Base-by-base conservation (phyloP, 2,888 invertebrate genomes). In the Eucriotettix oculatus region DNA sequence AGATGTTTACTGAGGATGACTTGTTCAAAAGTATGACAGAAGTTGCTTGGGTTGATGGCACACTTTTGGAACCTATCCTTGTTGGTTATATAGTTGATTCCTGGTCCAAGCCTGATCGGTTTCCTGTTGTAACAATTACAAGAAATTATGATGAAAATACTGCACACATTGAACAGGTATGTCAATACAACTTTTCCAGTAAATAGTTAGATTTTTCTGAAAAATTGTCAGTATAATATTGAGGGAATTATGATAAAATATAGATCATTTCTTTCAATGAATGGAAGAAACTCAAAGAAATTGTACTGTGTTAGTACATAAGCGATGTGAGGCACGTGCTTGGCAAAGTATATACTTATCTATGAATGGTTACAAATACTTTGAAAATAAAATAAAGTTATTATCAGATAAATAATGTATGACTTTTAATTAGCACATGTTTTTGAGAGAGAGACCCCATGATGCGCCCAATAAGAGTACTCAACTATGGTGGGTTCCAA, bases 21-120 rank as follows among this genome's bases (percentile, higher is more conserved):
- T 80, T 93, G 60, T 93, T 90, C 88, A 76, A 78, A 55, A 79
- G 84, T 1, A 71, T 92, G 54, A 85, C 86, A 43, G 77, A 80
- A 57, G 84, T 85, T 62, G 87, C 86, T 0, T 74, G 78, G 57
- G 75, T 77, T 53, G 84, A 85, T 67, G 73, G 74, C 1, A 79
- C 76, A 61, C 71, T 88, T 1, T 78, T 81, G 53, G 66, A 70
- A 0, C 71, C 76, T 11, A 74, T 84, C 55, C 82, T 82, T 60
- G 76, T 85, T n/a, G 78, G 79, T 64, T 80, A 82, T 53, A 85
- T 93, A 44, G 89, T 88, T 1, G 81, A 80, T 48, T 85, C 87
- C 14, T 94, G 92, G 93, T 86, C 90, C 16, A 81, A 83, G 14
- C 86, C 89, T 70, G 87, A 88, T 67, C 78, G 90, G 43, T 75